Base-by-base conservation (phyloP, 2,888 invertebrate genomes). In the Erebia aethiops region DNA sequence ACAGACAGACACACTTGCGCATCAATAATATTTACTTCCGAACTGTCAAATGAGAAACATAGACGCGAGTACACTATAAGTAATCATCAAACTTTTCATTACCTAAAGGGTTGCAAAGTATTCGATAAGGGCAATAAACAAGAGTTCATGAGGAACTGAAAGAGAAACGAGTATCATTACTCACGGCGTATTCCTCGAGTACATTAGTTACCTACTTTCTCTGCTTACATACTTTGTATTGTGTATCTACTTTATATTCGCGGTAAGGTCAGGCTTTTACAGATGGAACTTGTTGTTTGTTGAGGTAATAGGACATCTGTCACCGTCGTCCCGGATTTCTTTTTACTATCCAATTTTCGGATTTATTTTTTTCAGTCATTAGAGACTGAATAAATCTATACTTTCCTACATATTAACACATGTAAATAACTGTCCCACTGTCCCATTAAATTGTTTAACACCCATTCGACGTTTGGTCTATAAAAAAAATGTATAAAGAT, bases 111-210 rank as follows among this genome's bases (percentile, higher is more conserved):
- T 57, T 89, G 87, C 86, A 83, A 87, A 89, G 87, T 87, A 87
- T 85, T 79, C 88, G 89, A 89, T 85, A 88, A 87, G 87, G 84
- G 79, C 82, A 85, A 90, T 89, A 86, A 87, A 90, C 83, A 87
- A 83, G 84, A 86, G 87, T 89, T 89, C 88, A 89, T 89, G 88
- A 89, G 87, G 84, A 87, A 81, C 82, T 78, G 76, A 76, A 78
- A 84, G 89, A 91, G 82, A 80, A 87, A 91, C 88, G 84, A 80
- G 81, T 76, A 76, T 77, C 85, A 90, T 91, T 88, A 90, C 82
- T 91, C 90, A 90, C 81, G 82, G 79, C 84, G 80, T 82, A 84
- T 78, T 80, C 81, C 82, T 81, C 75, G 81, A 84, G 84, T 81
- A 84, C 81, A 86, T 85, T 88, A 84, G 85, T 87, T 86, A 82